Base-by-base conservation (phyloP, 2,797 vertebrate species). In the Avahi laniger region DNA sequence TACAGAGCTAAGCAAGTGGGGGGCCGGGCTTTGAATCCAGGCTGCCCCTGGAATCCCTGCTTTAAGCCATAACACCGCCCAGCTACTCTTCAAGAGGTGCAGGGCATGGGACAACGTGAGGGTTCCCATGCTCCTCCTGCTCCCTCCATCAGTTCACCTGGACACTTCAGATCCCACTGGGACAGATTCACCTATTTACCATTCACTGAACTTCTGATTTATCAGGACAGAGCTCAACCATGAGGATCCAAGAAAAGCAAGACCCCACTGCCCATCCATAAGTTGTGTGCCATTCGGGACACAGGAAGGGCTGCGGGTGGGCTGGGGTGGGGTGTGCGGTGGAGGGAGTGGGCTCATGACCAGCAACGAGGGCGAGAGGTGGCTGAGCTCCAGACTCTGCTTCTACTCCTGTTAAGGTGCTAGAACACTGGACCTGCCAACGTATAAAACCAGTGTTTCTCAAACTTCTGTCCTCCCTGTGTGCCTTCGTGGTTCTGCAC, bases 241-340 rank as follows among this genome's bases (percentile, higher is more conserved):
- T 3, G 18, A 30, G 9, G n/a, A 73, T 28, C 67, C 50, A 69
- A 43, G 67, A 15, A 38, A 43, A 54, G 88, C 20, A 11, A 75
- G 85, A 41, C 17, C 14, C 69, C 2, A 13, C 1, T 15, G 26
- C 10, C 48, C 28, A 18, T 17, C 33, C 15, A 33, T 4, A 4
- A 28, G 17, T 0, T 3, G 3, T 1, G 0, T 9, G n/a, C 2
- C 26, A 26, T n/a, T 87, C 12, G 22, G 35, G 69, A 70, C 24
- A 13, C 48, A 46, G 41, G n/a, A 41, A 59, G 59, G 35, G 57
- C 5, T 6, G 33, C 38, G 1, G 18, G 4, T 1, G 26, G 30
- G 18, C 3, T 1, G 26, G 24, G 10, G 20, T 4, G 38, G 41
- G 35, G n/a, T 33, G 33, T n/a, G 15, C 41, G n/a, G 61, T 46